Evolutionary conservation across 2,797 vertebrate species (phyloP).

Genomic region (Pipistrellus pygmaeus): DNA sequence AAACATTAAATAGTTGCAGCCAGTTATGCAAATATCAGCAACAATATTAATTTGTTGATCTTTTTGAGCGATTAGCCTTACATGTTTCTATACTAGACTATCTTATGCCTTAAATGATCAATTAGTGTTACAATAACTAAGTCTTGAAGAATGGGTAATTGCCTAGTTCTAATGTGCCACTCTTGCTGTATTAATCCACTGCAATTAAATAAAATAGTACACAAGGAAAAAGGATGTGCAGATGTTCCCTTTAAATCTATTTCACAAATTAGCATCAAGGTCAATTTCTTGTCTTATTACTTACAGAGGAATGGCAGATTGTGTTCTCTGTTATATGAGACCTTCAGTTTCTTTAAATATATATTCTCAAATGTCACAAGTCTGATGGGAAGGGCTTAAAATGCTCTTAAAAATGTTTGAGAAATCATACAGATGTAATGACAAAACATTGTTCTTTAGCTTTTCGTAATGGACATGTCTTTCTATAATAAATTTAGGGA

Average conservation of each 20-base stretch:
- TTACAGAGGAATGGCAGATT: slow-evolving; percentile 43
- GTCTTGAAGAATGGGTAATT: slow-evolving; percentile 88
- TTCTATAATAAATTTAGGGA: slow-evolving; percentile 39
- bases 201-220: slow-evolving; percentile 88
- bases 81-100: slow-evolving; percentile 86
- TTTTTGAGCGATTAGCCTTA: slow-evolving; percentile 85
- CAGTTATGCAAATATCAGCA: slow-evolving; percentile 89
- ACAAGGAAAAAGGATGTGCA: slow-evolving; percentile 85
- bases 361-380: neutral
- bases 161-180: slow-evolving; percentile 85
- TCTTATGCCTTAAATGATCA: slow-evolving; percentile 87
- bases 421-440: neutral
- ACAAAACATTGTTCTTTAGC: neutral
- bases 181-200: slow-evolving; percentile 85
- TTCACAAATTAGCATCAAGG: slow-evolving; percentile 66
- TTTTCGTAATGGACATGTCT: slow-evolving; percentile 13
- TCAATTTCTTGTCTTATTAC: slow-evolving; percentile 65
- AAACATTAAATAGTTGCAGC: slow-evolving; percentile 89
- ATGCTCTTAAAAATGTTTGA: neutral
- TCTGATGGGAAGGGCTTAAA: neutral
- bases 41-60: slow-evolving; percentile 90
- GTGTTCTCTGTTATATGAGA: neutral
- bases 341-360: neutral
- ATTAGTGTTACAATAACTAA: slow-evolving; percentile 87
- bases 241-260: slow-evolving; percentile 85